phyloP scores from a whole-genome alignment of 2,888 invertebrate genomes.

The Agelastica alni region DNA sequence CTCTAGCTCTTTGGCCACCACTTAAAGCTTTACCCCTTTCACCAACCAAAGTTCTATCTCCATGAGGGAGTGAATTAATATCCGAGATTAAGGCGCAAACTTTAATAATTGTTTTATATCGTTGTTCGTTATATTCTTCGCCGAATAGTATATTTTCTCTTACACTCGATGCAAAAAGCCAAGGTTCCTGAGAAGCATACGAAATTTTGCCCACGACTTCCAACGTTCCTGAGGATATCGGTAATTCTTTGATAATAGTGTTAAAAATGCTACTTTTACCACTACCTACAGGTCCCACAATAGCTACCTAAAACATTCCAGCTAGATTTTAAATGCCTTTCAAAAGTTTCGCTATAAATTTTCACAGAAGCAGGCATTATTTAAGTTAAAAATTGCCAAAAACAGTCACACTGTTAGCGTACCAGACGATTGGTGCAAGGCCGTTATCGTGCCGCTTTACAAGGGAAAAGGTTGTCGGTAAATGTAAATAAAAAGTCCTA shows the following conservation, averaged over 20 bases:
- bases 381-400: too few relatives aligned
- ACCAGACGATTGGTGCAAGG: too few relatives aligned
- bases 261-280: constrained; percentile 65
- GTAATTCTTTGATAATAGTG: constrained; percentile 57
- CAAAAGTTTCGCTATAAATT: too few relatives aligned
- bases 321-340: neutral
- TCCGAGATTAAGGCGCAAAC: constrained; percentile 71
- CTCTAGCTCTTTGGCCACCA: constrained; percentile 83
- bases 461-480: too few relatives aligned
- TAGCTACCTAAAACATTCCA: constrained; percentile 54
- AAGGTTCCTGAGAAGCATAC: constrained; percentile 69
- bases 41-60: constrained; percentile 79
- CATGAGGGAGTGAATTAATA: constrained; percentile 73
- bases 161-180: constrained; percentile 65
- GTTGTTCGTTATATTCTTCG: constrained; percentile 61
- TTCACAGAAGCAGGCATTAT: too few relatives aligned
- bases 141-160: constrained; percentile 83
- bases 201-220: constrained; percentile 59
- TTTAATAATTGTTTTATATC: constrained; percentile 65
- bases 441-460: too few relatives aligned
- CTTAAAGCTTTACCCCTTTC: constrained; percentile 80
- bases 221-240: constrained; percentile 54
- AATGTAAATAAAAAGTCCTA: too few relatives aligned
- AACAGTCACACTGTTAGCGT: too few relatives aligned
- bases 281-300: constrained; percentile 72